Evolutionary conservation across 2,797 vertebrate genomes (phyloP).

Genomic region (Streptopelia turtur): DNA sequence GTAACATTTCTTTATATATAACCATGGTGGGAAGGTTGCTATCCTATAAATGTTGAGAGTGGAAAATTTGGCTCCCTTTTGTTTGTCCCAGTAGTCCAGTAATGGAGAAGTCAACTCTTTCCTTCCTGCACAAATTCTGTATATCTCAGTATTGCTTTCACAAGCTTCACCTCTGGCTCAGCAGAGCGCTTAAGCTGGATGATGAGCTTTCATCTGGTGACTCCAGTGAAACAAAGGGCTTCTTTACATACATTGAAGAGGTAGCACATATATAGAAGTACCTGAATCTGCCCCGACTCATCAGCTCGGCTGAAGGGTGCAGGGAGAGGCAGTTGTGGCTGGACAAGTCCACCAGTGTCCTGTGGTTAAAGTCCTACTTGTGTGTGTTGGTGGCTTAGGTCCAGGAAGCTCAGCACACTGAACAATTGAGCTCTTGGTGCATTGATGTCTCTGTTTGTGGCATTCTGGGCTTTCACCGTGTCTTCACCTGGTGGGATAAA

Average conservation of each 20-base stretch:
- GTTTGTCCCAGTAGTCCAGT: not conserved
- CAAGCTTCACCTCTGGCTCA: not conserved
- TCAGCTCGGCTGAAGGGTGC: not conserved
- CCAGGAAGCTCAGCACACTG: not conserved
- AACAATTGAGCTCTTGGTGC: not conserved
- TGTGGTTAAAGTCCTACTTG: not conserved
- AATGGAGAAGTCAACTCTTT: not conserved
- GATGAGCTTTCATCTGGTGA: not conserved
- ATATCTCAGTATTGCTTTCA: not conserved
- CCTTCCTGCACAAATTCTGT: not conserved
- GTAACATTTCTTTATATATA: conserved; percentile 41
- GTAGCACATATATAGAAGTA: not conserved
- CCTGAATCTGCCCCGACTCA: not conserved
- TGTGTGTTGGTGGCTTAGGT: not conserved
- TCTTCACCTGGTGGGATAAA: not conserved
- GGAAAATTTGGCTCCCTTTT: conserved; percentile 22
- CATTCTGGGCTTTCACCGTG: not conserved
- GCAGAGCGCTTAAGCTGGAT: not conserved
- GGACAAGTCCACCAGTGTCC: not conserved
- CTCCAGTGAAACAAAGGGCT: not conserved
- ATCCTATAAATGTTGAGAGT: not conserved
- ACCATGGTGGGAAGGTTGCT: conserved; percentile 11
- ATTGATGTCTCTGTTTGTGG: not conserved
- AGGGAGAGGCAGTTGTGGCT: not conserved
- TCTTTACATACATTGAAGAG: not conserved